Conservation (phyloP, 2,113 vertebrate genomes). For the Entomyzon cyanotis region DNA sequence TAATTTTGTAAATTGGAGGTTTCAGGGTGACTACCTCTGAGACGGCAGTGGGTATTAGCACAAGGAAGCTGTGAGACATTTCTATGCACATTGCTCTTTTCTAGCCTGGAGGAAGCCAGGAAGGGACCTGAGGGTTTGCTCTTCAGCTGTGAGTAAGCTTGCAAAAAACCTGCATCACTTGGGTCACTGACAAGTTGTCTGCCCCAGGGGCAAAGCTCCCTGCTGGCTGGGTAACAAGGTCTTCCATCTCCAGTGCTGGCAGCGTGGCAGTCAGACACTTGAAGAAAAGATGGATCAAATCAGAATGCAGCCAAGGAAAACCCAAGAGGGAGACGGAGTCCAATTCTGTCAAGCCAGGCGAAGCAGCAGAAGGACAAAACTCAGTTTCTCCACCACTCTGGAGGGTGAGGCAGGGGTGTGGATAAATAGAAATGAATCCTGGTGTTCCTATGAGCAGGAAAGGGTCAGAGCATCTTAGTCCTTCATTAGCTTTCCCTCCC, state of each 20-base stretch:
- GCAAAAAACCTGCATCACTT: not conserved
- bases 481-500: not conserved
- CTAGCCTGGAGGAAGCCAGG: not conserved
- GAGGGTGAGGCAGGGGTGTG: not conserved
- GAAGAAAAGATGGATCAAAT: not conserved
- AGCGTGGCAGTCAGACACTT: not conserved
- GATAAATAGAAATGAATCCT: not conserved
- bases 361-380: not conserved
- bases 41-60: not conserved
- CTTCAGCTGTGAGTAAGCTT: not conserved
- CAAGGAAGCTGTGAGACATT: not conserved
- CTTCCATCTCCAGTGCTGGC: not conserved
- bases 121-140: not conserved
- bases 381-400: not conserved
- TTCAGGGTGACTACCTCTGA: not conserved
- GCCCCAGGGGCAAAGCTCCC: not conserved
- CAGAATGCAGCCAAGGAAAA: constrained; percentile 6
- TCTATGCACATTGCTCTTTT: not conserved
- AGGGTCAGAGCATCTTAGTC: not conserved
- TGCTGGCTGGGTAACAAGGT: not conserved
- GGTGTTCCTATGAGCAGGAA: not conserved
- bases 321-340: not conserved
- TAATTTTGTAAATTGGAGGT: not conserved
- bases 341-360: not conserved
- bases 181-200: not conserved